Base-by-base conservation (phyloP, 2,888 invertebrate species). In the Eugnorisma glareosa region DNA sequence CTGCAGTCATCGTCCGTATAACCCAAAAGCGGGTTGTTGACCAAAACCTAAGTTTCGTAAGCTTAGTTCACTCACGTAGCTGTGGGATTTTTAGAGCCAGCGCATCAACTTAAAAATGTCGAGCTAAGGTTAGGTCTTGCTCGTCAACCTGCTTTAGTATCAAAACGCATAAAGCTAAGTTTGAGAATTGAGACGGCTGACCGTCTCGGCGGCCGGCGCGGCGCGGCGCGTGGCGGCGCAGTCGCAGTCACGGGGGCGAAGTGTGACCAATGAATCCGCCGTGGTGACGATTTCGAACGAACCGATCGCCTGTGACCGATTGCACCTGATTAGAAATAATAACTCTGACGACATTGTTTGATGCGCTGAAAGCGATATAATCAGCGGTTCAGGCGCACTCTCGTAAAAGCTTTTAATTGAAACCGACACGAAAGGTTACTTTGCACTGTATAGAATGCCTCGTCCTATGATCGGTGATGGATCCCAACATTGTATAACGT, bases 251-350 rank as follows among this genome's bases (percentile, higher is more conserved):
- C 77, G 82, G 86, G 78, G 75, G 61, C 51, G 57, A 76, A 75
- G 54, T 91, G 92, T 90, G 89, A 90, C 94, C 87, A 95, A 95
- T 94, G 86, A 88, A 94, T 94, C 69, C 91, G 91, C 87, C 90
- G 89, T 87, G 89, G 89, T 85, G 91, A 92, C 91, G 91, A 91
- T 94, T 93, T 92, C 92, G 89, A 93, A 92, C 87, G 90, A 87
- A 82, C 85, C 90, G 88, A 88, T 91, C 90, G 90, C 90, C 90
- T 92, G 92, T 92, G 89, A 92, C 93, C 75, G 92, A 93, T 93
- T 92, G 92, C 92, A 89, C 83, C 86, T 90, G 90, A 91, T 90
- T 90, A 89, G 89, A 91, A 91, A 91, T 90, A 90, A 91, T 90
- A 91, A 90, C 79, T 77, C 43, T 71, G 73, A 82, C 83, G 85